Base-by-base conservation (phyloP, 2,888 invertebrate genomes). In the Eucera pruinosa region DNA sequence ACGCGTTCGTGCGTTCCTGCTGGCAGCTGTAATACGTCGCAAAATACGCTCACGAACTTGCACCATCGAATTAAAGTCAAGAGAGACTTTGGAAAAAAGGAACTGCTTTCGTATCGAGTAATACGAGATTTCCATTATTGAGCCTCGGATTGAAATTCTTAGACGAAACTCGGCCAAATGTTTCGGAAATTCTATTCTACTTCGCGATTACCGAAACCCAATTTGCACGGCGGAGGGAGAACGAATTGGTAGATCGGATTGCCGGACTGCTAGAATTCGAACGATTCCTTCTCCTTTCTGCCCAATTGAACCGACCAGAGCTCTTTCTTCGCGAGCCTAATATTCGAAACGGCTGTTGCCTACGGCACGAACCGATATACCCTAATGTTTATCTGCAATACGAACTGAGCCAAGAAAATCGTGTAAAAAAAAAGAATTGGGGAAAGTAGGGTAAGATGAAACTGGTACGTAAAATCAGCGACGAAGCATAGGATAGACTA, bases 381-480 rank as follows among this genome's bases (percentile, higher is more conserved):
- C 39, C 15, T 50, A 25, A 62, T 62, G 15, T 62, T 39, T 62
- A 50, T 27, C 27, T 2, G 39, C 62, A 5, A 27, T 27, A 64
- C 4, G 15, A 13, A 33, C 36, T 13, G 61, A 39, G 27, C 18
- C 39, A 18, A 27, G 36, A 9, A 27, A 36, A 50, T 18, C 41
- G 0, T 30, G 30, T 45, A 13, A 33, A 15, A 6, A 15, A 27
- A 15, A n/a, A n/a, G n/a, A n/a, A n/a, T n/a, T n/a, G n/a, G n/a
- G n/a, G n/a, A n/a, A n/a, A n/a, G n/a, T n/a, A n/a, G n/a, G n/a
- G n/a, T n/a, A n/a, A n/a, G n/a, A n/a, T n/a, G n/a, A n/a, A n/a
- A n/a, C n/a, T n/a, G n/a, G n/a, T n/a, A n/a, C n/a, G n/a, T n/a
- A n/a, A n/a, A n/a, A n/a, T n/a, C n/a, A n/a, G n/a, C n/a, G n/a